phyloP scores from a whole-genome alignment of 2,888 invertebrate genomes.

The Drosophila algonquin region DNA sequence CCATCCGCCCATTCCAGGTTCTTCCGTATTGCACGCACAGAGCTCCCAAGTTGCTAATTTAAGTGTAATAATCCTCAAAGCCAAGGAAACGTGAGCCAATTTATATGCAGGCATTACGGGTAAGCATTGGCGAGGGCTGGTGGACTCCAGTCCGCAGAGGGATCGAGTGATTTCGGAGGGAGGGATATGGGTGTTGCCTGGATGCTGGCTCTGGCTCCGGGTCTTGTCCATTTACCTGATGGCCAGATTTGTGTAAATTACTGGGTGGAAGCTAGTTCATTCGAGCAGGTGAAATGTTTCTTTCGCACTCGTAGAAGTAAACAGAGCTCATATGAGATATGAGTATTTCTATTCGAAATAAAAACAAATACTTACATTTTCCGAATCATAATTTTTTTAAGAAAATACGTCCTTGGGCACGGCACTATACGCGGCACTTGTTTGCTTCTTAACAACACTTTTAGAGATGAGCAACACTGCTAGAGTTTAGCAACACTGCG shows the following conservation, averaged over 20 bases:
- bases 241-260: conserved; percentile 46
- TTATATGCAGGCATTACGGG: conserved; percentile 79
- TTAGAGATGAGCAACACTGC: background rate
- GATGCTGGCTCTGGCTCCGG: no score
- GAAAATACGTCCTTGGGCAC: no score
- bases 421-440: background rate
- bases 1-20: conserved; percentile 12
- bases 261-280: conserved; percentile 23
- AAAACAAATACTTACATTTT: no score
- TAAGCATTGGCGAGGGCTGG: conserved; percentile 29
- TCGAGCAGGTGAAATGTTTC: background rate
- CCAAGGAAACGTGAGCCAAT: conserved; percentile 81
- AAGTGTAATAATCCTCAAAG: conserved; percentile 80
- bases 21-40: conserved; percentile 63
- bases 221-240: conserved; percentile 46
- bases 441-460: background rate
- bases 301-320: background rate
- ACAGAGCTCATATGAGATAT: background rate
- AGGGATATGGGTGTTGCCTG: background rate
- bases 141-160: background rate
- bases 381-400: no score
- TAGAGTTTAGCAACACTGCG: background rate
- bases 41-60: conserved; percentile 82
- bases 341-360: background rate
- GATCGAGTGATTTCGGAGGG: conserved; percentile 1